Evolutionary conservation across 2,888 invertebrate genomes (phyloP).

Genomic region (Heliconius ethilla): DNA sequence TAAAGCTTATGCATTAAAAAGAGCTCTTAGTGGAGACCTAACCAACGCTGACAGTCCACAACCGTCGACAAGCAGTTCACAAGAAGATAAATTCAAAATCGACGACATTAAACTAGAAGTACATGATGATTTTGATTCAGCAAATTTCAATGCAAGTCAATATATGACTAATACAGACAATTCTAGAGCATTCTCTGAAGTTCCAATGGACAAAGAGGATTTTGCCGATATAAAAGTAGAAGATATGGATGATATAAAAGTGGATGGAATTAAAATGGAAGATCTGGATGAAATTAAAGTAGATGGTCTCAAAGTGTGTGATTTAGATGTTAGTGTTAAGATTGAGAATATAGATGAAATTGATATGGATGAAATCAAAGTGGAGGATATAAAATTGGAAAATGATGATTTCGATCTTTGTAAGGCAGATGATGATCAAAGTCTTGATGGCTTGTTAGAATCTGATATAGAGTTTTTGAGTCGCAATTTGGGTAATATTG

Average conservation of each 20-base stretch:
- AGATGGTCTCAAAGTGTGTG: constrained; percentile 72
- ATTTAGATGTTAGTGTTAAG: constrained; percentile 67
- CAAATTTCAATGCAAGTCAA: constrained; percentile 69
- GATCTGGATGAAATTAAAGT: constrained; percentile 73
- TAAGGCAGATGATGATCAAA: constrained; percentile 67
- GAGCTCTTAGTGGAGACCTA: constrained; percentile 63
- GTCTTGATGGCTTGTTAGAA: constrained; percentile 73
- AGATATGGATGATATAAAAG: constrained; percentile 77
- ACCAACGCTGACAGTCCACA: constrained; percentile 69
- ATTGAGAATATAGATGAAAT: constrained; percentile 72
- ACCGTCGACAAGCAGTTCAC: constrained; percentile 63
- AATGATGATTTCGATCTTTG: constrained; percentile 70
- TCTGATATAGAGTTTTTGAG: constrained; percentile 79
- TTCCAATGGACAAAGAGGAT: constrained; percentile 70
- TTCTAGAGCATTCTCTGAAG: constrained; percentile 68
- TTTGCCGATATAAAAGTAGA: constrained; percentile 77
- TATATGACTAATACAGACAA: constrained; percentile 67
- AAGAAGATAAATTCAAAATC: constrained; percentile 68
- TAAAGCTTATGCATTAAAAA: constrained; percentile 82
- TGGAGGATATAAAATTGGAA: constrained; percentile 74
- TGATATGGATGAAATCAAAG: constrained; percentile 69
- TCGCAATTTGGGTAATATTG: constrained; percentile 75
- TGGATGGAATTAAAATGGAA: constrained; percentile 72
- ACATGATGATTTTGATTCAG: constrained; percentile 66
- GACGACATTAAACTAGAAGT: constrained; percentile 73